These are phyloP conservation scores for Prinia subflava DNA, from an alignment of 2,113 vertebrate species.

Conservation along the genomic window DNA sequence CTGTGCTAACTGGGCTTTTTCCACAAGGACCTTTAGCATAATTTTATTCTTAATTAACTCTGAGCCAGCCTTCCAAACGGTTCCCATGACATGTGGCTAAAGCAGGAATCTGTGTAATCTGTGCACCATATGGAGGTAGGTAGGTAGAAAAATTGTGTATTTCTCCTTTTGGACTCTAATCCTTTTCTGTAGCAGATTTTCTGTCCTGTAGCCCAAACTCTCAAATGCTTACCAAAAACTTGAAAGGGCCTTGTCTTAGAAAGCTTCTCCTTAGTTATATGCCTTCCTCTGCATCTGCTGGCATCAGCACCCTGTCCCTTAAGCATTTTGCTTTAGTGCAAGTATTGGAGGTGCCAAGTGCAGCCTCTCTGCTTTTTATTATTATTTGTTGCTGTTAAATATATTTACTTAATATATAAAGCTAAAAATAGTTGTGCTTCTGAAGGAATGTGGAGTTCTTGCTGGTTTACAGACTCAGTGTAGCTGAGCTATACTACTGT, in stretches of 20 bases:
- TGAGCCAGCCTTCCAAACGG: not conserved
- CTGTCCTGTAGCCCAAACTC: not conserved
- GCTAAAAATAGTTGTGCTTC: not conserved
- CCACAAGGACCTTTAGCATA: not conserved
- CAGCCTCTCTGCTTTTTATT: not conserved
- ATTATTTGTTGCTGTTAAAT: not conserved
- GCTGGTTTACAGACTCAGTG: not conserved
- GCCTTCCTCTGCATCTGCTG: not conserved
- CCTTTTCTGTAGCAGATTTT: not conserved
- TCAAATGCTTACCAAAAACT: not conserved
- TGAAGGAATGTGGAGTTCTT: not conserved
- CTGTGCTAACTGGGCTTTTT: not conserved
- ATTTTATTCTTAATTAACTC: not conserved
- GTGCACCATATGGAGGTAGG: not conserved
- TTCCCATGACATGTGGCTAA: not conserved
- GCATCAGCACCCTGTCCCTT: not conserved
- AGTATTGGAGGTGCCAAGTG: not conserved
- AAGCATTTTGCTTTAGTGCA: not conserved
- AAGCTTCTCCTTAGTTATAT: not conserved
- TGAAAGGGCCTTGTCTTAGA: not conserved
- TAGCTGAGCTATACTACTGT: not conserved
- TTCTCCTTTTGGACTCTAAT: not conserved
- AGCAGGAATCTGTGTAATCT: not conserved
- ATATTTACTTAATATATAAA: not conserved
- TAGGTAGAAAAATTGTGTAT: fast-evolving